Evolutionary conservation across 2,888 invertebrate genomes (phyloP), one percentile per base, ranked within the genome.

Genomic region (Nasonia oneida): DNA sequence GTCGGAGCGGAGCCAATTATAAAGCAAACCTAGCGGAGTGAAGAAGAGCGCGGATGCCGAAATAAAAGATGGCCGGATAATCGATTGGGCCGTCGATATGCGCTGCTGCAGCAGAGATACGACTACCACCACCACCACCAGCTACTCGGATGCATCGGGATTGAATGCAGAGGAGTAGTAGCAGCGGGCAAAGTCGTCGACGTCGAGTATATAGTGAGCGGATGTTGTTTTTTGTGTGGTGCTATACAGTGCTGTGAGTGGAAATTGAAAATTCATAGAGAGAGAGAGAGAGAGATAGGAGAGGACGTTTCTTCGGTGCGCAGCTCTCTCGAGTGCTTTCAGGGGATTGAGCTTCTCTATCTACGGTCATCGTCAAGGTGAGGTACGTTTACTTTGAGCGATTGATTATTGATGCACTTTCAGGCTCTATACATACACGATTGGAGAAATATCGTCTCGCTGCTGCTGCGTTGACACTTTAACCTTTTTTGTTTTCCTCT

Each of bases 51-150:
- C 75, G 29, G 37, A 82, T 75, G 82, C 33, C 47, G 64, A 82
- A 82, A 82, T 82, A 82, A 82, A 82, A 75, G 75, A 82, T 82
- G 75, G 39, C 75, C 75, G 82, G 75, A 75, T 82, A 75, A 82
- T 82, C 75, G 64, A 81, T 61, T 61, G 29, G 47, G 42, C 57
- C 18, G 47, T 73, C 39, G 61, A 73, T 67, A 67, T 29, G 33
- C 67, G 33, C 57, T 61, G 57, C 57, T 61, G 57, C 57, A 61
- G 57, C n/a, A 23, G 57, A 61, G 18, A 61, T 61, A 61, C 6
- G 5, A 61, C 23, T 23, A 6, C 57, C 6, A 23, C 23, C n/a
- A 47, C 12, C 10, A 42, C 1, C 10, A 12, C 0, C 12, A 47
- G 29, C 57, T n/a, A 57, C n/a, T 61, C 57, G 57, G 57, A 23